Percentiles rank a stretch among this genome's conserved stretches.
Evolutionary conservation across 1,140 invertebrate genomes (phyloP).

Genomic region (Drosophila subpulchrella): DNA sequence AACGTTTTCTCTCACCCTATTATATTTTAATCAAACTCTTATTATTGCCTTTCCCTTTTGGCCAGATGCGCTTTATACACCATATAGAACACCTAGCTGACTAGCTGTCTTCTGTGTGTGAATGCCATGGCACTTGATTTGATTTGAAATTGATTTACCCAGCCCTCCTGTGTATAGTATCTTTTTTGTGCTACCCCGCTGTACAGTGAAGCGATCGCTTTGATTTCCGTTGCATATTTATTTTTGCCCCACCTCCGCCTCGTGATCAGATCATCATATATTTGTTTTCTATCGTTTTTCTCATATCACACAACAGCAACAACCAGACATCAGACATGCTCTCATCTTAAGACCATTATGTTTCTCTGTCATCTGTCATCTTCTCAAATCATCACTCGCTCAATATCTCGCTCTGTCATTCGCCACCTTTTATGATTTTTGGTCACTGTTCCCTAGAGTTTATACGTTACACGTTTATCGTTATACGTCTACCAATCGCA

Average conservation of each 20-base stretch:
- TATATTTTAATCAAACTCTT: conserved; percentile 8
- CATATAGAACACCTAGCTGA: conserved; percentile 39
- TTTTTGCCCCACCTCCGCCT: conserved; percentile 3
- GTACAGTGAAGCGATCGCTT: conserved; percentile 52
- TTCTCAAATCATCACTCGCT: conserved; percentile 29
- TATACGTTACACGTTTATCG: conserved; percentile 68
- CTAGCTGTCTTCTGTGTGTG: conserved; percentile 48
- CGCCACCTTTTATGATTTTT: conserved; percentile 59
- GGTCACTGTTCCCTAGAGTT: conserved; percentile 64
- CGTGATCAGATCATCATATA: conserved; percentile 39
- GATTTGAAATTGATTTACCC: conserved; percentile 35
- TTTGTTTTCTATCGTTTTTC: conserved; percentile 25
- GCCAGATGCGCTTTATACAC: conserved; percentile 43
- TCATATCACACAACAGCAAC: conserved; percentile 41
- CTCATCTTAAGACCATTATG: conserved; percentile 42
- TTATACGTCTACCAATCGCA: conserved; percentile 43
- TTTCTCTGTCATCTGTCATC: conserved; percentile 37
- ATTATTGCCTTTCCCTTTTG: conserved; percentile 22
- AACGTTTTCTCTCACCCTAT: conserved; percentile 15
- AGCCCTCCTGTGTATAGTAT: conserved; percentile 24
- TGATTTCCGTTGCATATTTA: conserved; percentile 33
- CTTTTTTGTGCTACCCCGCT: conserved; percentile 21
- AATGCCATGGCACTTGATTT: conserved; percentile 39
- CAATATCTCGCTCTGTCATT: conserved; percentile 51
- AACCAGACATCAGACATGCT: conserved; percentile 46